Evolutionary conservation across 2,113 vertebrate genomes (phyloP), one percentile per base, ranked within the genome.

Genomic region (Pelodiscus sinensis): DNA sequence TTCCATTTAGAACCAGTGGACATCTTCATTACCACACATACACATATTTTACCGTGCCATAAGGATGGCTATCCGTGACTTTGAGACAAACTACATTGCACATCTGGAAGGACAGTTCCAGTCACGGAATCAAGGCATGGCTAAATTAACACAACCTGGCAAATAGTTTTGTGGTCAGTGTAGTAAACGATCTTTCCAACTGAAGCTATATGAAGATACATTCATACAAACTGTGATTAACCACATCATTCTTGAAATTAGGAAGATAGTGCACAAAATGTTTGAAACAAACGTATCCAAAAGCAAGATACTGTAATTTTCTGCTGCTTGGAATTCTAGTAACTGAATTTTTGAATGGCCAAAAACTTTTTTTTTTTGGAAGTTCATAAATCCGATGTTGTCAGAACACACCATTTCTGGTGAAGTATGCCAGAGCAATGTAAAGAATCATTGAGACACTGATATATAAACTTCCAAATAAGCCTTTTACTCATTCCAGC

Each of bases 21-120:
- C 55, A 71, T 80, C 35, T 87, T 82, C 60, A 68, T 94, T 94
- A 93, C 87, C 81, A 68, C 55, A 83, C 60, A 19, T 88, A 90
- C 58, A 60, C 22, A 27, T 27, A 27, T 60, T 60, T 60, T 60
- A 60, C 58, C 11, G 27, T 1, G 10, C 58, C 5, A 24, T 27
- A 27, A 27, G 58, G 11, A 11, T 60, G 58, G 24, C 24, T 60
- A 24, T 60, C 58, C 58, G 25, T 60, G 58, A 60, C 58, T 60
- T 60, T 27, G 58, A 60, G 58, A 60, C 25, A 24, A 60, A 60
- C 11, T 5, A 9, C 25, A 25, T 60, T 27, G 24, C 58, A 60
- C 58, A 60, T 24, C 24, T 60, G 25, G 25, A 60, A 60, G 24
- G 25, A 24, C 25, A 60, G 58, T 60, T 25, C 58, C 58, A 27